Evolutionary conservation across 1,140 invertebrate species (phyloP).

Genomic region (Andrena cerasifolii): DNA sequence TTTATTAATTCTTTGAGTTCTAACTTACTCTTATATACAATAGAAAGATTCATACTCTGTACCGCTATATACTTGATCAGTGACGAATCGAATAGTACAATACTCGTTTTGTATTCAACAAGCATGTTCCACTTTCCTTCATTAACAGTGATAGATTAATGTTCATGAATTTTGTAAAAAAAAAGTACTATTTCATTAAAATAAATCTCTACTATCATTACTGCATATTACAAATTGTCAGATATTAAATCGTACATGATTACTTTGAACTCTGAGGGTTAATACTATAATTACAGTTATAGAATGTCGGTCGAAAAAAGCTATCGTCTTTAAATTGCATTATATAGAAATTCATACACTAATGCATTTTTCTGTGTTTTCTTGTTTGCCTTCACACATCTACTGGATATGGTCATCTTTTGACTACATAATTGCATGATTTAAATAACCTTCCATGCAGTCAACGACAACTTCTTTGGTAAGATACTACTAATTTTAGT

Average conservation of each 20-base stretch:
- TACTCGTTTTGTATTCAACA: constrained; percentile 20
- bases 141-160: constrained; percentile 8
- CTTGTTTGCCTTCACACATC: constrained; percentile 66
- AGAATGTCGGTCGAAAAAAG: neutral
- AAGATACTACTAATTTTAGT: constrained; percentile 83
- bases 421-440: constrained; percentile 76
- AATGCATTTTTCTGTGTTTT: constrained; percentile 68
- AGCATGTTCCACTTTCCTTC: constrained; percentile 8
- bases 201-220: neutral
- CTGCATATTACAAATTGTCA: neutral
- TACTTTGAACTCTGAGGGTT: constrained; percentile 27
- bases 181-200: neutral
- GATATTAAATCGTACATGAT: neutral
- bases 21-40: constrained; percentile 4
- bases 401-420: constrained; percentile 65
- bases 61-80: neutral
- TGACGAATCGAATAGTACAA: constrained; percentile 24
- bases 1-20: constrained; percentile 48
- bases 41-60: neutral
- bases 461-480: constrained; percentile 99
- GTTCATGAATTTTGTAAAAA: neutral
- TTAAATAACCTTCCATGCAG: constrained; percentile 84
- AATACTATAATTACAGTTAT: constrained; percentile 9
- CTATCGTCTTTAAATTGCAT: neutral
- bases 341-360: neutral